Base-by-base conservation (phyloP, 2,797 vertebrate species). In the Rhinoraja longicauda region DNA sequence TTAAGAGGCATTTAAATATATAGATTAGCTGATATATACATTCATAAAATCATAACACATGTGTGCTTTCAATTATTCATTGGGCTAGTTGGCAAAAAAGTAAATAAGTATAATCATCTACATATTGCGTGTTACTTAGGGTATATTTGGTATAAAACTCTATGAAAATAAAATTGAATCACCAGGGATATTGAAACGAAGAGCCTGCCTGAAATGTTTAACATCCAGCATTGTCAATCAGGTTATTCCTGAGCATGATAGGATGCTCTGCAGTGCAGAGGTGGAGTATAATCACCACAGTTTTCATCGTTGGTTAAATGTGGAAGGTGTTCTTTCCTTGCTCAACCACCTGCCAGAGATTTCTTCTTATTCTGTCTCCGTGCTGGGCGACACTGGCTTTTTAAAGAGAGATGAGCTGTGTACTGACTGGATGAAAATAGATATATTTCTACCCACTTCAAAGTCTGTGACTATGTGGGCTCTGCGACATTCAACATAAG, bases 131-230 rank as follows among this genome's bases (percentile, higher is more conserved):
- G 8, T 36, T 15, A 36, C 19, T 88, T 21, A 67, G 9, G 10
- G 7, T 15, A 2, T n/a, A 6, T 29, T 0, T 29, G n/a, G 17
- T 15, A 4, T 29, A 86, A 62, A 64, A n/a, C 0, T 86, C 53
- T 4, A 62, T 86, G 59, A 29, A 39, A 75, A 73, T 75, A 21
- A n/a, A 53, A 73, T 5, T 17, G 26, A 29, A 53, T 24, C 70
- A 6, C 36, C 10, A 8, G 19, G 64, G n/a, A 67, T 15, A 90
- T 12, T 15, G 67, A 92, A 75, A 53, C 15, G 12, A 8, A 24
- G 26, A 92, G 90, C 13, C 21, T 75, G 45, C 90, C 70, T 92
- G 53, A 75, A 92, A 75, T 75, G 15, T n/a, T 92, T 57, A 26
- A 72, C 67, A 92, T 53, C 0, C 21, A 29, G 21, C 39, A 26